Base-by-base conservation (phyloP, 2,888 invertebrate species). In the Leptopilina drosophilae region DNA sequence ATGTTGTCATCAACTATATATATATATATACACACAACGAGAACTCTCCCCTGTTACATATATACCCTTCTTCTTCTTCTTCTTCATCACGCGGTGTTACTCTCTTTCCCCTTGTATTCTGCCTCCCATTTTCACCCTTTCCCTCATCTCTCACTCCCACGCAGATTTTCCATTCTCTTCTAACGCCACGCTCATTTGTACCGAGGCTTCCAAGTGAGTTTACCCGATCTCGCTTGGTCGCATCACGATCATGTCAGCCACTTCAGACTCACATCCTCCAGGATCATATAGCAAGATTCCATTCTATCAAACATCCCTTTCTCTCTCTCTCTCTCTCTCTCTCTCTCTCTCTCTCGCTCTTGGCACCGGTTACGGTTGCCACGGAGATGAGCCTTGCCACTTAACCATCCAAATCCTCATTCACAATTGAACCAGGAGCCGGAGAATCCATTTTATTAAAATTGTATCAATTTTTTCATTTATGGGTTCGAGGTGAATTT, bases 211-310 rank as follows among this genome's bases (percentile, higher is more conserved):
- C 81, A 77, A 82, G 85, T 83, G 85, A 87, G 85, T 84, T 86
- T 85, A 80, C 81, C 79, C 83, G 79, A 77, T 83, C 83, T 85
- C 87, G 87, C 82, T 85, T 83, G 89, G 87, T 87, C 89, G 89
- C 87, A 87, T 88, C 85, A 82, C 85, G 84, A 90, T 87, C 82
- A 87, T 85, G 86, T 85, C 86, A 88, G 86, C 89, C 88, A 89
- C 90, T 90, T 89, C 87, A 87, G 87, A 90, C 85, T 76, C 77
- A 79, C 77, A 78, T 78, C 77, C 81, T 83, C 79, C 80, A 77
- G 81, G 82, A 84, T 82, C 82, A 83, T 81, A 78, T 82, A 79
- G 78, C 79, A 73, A 78, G 79, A 78, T 83, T 81, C 81, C 77
- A 80, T 83, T 81, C 84, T 79, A 77, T 46, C 77, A 75, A 69